Evolutionary conservation across 1,140 invertebrate genomes (phyloP), one percentile per base, ranked within the genome.

Genomic region (Calosoma granatense): DNA sequence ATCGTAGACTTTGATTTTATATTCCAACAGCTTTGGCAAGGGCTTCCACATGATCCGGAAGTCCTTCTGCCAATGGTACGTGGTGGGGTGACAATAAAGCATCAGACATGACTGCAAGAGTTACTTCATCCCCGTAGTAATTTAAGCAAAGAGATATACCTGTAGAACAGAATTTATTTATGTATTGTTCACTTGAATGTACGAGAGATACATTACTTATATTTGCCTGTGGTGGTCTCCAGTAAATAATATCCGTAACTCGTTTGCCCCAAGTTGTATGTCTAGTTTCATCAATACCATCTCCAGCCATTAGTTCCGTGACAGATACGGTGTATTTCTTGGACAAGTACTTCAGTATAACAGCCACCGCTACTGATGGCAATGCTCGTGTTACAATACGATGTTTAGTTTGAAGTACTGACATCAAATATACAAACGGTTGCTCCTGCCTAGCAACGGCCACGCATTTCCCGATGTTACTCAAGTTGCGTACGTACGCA

Each of bases 181-280:
- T 47, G 17, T 12, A 47, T 47, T 12, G 17, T 47, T 12, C 3
- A 4, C 6, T 17, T 47, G 9, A 17, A 47, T 12, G 17, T 47
- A 12, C 9, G 9, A 12, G 9, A 9, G 9, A 47, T 47, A 47
- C 9, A 80, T 81, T 73, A 87, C 87, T 83, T 39, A 87, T 87
- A 68, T 90, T 90, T 20, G 86, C 85, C 69, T 89, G 87, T 1
- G 86, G 85, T 21, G 88, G 87, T 60, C 85, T 76, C 81, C 87
- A 90, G 60, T 85, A 86, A n/a, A 90, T 68, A 0, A 84, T 78
- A 57, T 78, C 77, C 17, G 79, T 76, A 0, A 90, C 76, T 23
- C 78, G 76, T 51, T 88, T 82, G 1, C 87, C 83, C 76, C 86
- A 87, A 4, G 81, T 77, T 20, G 67, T 68, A 14, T 59, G 58